Conservation (phyloP, 2,797 vertebrate genomes). For the Lithobates sylvaticus region DNA sequence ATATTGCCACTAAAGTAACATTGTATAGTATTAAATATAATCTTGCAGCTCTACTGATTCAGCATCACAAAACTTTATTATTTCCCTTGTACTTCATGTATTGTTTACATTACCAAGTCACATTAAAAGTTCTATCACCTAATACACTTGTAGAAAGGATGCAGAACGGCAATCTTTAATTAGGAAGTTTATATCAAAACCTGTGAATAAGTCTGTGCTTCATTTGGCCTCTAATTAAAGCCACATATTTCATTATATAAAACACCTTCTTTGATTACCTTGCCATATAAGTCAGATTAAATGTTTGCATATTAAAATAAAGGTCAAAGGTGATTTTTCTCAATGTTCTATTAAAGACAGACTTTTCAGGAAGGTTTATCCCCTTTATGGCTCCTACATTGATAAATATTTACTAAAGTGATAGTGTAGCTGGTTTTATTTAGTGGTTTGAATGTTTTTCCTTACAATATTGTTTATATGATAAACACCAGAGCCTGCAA, state of each 20-base stretch:
- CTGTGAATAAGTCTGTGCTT: not conserved
- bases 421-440: conserved; percentile 53
- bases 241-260: conserved; percentile 45
- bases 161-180: not conserved
- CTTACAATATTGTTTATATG: conserved; percentile 44
- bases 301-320: conserved; percentile 42
- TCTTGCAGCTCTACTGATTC: not conserved
- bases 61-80: not conserved
- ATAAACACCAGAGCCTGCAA: conserved; percentile 41
- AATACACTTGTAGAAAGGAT: conserved; percentile 34
- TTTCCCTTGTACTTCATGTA: conserved; percentile 6
- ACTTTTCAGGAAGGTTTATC: conserved; percentile 18
- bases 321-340: conserved; percentile 34
- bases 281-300: conserved; percentile 37
- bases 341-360: conserved; percentile 52
- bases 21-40: not conserved
- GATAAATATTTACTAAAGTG: conserved; percentile 43
- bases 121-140: conserved; percentile 28
- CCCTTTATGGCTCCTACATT: conserved; percentile 25
- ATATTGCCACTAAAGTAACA: not conserved
- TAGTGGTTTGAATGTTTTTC: conserved; percentile 47
- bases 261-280: conserved; percentile 47
- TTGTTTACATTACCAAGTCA: conserved; percentile 26
- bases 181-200: conserved; percentile 7
- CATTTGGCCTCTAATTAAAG: conserved; percentile 33